Base-by-base conservation (phyloP, 2,888 invertebrate genomes). In the Pemphredon lugubris region DNA sequence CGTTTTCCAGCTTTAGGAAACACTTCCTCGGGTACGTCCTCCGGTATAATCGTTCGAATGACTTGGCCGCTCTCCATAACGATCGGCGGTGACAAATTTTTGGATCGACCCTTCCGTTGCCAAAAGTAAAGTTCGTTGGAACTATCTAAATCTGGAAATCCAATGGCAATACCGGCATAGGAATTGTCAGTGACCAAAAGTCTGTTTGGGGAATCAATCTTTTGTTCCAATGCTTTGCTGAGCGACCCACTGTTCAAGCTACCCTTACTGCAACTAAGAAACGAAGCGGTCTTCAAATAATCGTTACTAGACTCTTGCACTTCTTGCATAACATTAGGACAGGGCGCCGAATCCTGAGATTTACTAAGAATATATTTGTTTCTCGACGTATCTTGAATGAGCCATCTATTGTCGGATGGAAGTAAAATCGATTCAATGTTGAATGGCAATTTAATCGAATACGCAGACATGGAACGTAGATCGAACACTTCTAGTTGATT, bases 121-220 rank as follows among this genome's bases (percentile, higher is more conserved):
- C 90, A 90, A 13, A 82, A 60, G 68, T 90, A 84, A 11, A 91
- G 59, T 57, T 90, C 89, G 50, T 85, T 89, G 1, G 77, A 73
- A 48, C 87, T 87, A n/a, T 90, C 87, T 21, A 90, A 75, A 42
- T 92, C 91, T 6, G 92, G 92, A 73, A 92, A 91, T 14, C 92
- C 92, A 3, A 91, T 84, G 21, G 89, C 85, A 9, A 92, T 71
- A 13, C 87, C 87, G 11, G 90, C 91, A 72, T 90, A 91, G 1
- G 88, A 85, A 32, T 87, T 83, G 13, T 88, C 86, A 7, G 90
- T 88, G 1, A 88, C 85, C 0, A 91, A 47, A 2, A 92, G 70
- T 73, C 92, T 86, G 72, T 91, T 92, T 0, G 92, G 91, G 20
- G 90, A 87, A 44, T 87, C 84, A 7, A 91, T 89, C 61, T 90